Evolutionary conservation across 2,113 vertebrate genomes (phyloP), one percentile per base, ranked within the genome.

Genomic region (Anguilla japonica): DNA sequence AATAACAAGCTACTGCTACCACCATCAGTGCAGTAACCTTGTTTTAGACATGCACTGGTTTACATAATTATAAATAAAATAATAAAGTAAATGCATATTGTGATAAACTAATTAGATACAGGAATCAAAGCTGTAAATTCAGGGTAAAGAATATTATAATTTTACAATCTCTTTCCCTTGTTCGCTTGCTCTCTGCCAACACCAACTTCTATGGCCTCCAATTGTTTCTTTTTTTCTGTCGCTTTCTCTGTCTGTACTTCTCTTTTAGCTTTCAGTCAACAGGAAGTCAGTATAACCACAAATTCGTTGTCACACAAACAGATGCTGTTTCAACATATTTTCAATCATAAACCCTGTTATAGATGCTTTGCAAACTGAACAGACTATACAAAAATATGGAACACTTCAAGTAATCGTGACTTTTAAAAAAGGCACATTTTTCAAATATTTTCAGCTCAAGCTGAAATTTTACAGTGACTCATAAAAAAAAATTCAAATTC

Each of bases 261-360:
- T 96, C 89, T 41, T 95, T 95, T 92, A 92, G 91, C 88, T 91
- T 84, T 87, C 83, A 91, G 93, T 95, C 95, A 96, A 96, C 95
- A 96, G 95, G 95, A 96, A 94, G 92, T 93, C 91, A 90, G 92
- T 91, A 91, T 95, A 95, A 96, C 95, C 95, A 91, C 95, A 95
- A 85, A 82, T 82, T 90, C 83, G 63, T 86, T 87, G 89, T 93
- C 87, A 92, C 91, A 93, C 90, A 90, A 93, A 84, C 90, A 82
- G 86, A 53, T 89, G 15, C 90, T 93, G 95, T 96, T 95, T 94
- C 94, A 94, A 94, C 95, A 95, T 67, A 94, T 34, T 88, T 50
- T 79, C 63, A 84, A 56, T 85, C 83, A 89, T 87, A 87, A 85
- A 84, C 60, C 86, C 86, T 67, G 85, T 84, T 88, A 88, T 89